phyloP scores from a whole-genome alignment of 2,888 invertebrate species.

The Mesorhabditis sp. region DNA sequence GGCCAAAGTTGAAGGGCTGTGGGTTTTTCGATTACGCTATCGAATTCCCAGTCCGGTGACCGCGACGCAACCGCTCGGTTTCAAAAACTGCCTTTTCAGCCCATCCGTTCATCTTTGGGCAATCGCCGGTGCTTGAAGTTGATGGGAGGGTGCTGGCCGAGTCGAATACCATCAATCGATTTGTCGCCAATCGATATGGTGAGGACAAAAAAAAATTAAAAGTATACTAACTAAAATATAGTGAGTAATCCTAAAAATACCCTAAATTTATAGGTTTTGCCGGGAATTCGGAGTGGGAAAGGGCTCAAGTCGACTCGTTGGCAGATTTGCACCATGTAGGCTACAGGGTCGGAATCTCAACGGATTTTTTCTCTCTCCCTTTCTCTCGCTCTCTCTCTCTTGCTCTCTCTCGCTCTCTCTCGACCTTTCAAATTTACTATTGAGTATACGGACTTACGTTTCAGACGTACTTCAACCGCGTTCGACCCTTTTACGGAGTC shows the following conservation, averaged over 20 bases:
- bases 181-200: neutral
- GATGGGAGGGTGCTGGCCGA: neutral
- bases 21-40: neutral
- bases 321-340: neutral
- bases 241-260: too few species aligned
- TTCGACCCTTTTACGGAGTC: slow-evolving; percentile 1
- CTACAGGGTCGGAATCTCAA: too few species aligned
- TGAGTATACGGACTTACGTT: neutral
- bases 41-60: neutral
- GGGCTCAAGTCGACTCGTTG: neutral
- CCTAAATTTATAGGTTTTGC: neutral
- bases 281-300: neutral
- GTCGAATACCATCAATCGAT: slow-evolving; percentile 1
- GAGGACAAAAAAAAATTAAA: neutral
- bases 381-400: too few species aligned
- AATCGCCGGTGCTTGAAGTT: neutral
- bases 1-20: neutral
- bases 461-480: neutral
- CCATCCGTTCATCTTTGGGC: slow-evolving; percentile 4
- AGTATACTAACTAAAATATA: too few species aligned
- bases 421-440: neutral
- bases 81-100: neutral
- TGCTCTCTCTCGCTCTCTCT: too few species aligned
- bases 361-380: too few species aligned
- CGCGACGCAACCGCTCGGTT: neutral